Base-by-base conservation (phyloP, 1,140 invertebrate species). In the Carposina sasakii region DNA sequence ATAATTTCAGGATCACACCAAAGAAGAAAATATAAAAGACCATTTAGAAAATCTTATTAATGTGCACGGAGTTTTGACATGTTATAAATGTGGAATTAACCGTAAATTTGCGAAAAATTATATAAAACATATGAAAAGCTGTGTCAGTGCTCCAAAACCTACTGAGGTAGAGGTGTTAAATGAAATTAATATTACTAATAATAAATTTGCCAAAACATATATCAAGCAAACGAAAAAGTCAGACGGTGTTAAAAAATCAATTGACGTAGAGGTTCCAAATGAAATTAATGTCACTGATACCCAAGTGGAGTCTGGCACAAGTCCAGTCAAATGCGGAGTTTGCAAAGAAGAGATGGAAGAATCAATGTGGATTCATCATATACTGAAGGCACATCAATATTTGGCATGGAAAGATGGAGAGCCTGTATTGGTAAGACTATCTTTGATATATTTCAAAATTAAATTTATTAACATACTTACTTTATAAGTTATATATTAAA, bases 351-450 rank as follows among this genome's bases (percentile, higher is more conserved):
- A 56, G n/a, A 42, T 74, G 20, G 31, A 19, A 3, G 40, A 45
- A 1, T 34, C 39, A 0, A 24, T 44, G 4, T 78, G 75, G 75
- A 42, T 65, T 5, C 23, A 58, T 13, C 75, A 78, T 28, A 74
- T 74, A 46, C 37, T 48, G 17, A 52, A 51, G 6, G 34, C 64
- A 48, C 75, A 78, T 20, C 48, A 65, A 31, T 76, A 78, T 56
- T 46, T 76, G n/a, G 75, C 72, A 2, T 72, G 75, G 75, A 66
- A 67, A 46, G 48, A 57, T 6, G 62, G 63, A 8, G 43, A 67
- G 33, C 24, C n/a, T 19, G 46, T 55, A 30, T 24, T 76, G 40
- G 73, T 76, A 53, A 59, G 64, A n/a, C n/a, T n/a, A n/a, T n/a
- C n/a, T n/a, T n/a, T n/a, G n/a, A n/a, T n/a, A n/a, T n/a, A n/a